phyloP scores from a whole-genome alignment of 2,797 vertebrate genomes.

The Muscicapa striata region DNA sequence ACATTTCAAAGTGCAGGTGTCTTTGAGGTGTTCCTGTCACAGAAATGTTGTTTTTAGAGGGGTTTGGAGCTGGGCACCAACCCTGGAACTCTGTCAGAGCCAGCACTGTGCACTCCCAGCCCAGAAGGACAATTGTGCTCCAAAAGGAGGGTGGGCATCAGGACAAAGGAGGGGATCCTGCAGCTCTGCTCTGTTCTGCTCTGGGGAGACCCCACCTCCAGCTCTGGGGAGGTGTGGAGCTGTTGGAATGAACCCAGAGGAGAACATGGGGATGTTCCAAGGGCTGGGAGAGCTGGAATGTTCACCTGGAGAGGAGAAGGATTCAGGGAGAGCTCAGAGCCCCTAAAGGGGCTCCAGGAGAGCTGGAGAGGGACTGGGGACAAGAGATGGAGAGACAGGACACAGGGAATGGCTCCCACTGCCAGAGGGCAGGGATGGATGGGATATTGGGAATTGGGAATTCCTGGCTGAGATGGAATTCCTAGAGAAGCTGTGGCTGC shows the following conservation, averaged over 20 bases:
- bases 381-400: neutral
- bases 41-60: neutral
- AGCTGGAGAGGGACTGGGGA: neutral
- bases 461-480: too few species aligned
- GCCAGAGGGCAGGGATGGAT: too few species aligned
- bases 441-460: too few species aligned
- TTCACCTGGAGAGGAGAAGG: neutral
- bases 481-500: too few species aligned
- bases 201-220: neutral
- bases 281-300: neutral
- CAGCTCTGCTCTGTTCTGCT: neutral
- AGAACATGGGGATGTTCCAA: fast-evolving
- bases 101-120: fast-evolving
- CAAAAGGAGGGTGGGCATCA: neutral
- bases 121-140: neutral
- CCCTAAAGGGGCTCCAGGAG: neutral
- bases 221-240: neutral
- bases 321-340: neutral
- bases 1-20: neutral
- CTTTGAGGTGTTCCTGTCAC: neutral
- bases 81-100: neutral
- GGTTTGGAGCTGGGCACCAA: neutral
- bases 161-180: neutral
- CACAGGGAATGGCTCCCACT: neutral
- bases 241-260: neutral